These are phyloP conservation scores for Hydractinia echinata DNA, from an alignment of 30 jellyfish, hydroid and myxozoan species.

Conservation along the genomic window DNA sequence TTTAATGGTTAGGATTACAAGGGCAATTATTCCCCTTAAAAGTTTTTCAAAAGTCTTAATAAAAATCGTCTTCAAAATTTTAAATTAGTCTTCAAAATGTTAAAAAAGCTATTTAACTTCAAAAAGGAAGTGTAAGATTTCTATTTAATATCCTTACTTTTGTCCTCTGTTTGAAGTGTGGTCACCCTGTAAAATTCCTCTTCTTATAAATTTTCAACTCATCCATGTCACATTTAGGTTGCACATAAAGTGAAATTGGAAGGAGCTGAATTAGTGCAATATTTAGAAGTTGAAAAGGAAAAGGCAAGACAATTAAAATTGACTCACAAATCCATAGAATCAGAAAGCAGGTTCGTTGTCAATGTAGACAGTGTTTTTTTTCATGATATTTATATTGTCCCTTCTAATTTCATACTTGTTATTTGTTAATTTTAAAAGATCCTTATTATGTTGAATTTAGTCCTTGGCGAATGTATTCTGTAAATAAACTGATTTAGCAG, in stretches of 20 bases:
- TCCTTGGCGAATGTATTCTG: too few species aligned
- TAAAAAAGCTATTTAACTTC: neutral
- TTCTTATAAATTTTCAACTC: neutral
- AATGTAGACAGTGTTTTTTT: neutral
- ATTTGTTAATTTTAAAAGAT: neutral
- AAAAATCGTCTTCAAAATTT: too few species aligned
- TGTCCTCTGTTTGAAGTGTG: neutral
- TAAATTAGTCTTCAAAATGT: neutral
- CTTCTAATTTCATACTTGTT: too few species aligned
- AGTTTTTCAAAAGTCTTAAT: neutral
- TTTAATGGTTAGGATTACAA: too few species aligned
- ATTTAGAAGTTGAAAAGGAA: conserved; percentile 69
- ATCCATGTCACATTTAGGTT: conserved; percentile 21
- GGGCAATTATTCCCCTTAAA: too few species aligned
- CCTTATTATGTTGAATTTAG: too few species aligned
- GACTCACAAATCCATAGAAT: conserved; percentile 39
- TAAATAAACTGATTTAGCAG: too few species aligned
- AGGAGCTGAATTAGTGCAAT: conserved; percentile 72
- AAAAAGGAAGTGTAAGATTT: neutral
- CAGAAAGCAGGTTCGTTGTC: conserved; percentile 46
- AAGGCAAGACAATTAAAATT: conserved; percentile 42
- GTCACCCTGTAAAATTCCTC: neutral
- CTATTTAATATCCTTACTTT: neutral
- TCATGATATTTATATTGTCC: neutral
- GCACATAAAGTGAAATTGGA: conserved; percentile 66